Percentiles rank a stretch among this genome's conserved stretches.
These are phyloP conservation scores for Ageneiosus marmoratus DNA, from an alignment of 2,113 vertebrate species.

Conservation along the genomic window DNA sequence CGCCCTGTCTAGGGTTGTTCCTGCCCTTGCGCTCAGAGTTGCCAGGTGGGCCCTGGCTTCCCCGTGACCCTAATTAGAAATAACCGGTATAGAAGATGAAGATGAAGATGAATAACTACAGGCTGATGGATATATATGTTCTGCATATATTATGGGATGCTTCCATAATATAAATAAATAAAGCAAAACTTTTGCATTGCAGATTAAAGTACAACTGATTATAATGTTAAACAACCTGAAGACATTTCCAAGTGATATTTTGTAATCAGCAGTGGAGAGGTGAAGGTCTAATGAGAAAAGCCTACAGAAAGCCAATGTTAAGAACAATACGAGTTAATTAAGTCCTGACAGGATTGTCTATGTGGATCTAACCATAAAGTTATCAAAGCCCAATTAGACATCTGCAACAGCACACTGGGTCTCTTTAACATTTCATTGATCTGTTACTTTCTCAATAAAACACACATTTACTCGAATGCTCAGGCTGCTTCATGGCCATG, in stretches of 20 bases:
- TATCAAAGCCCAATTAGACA: conserved; percentile 36
- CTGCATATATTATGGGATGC: background rate
- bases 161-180: background rate
- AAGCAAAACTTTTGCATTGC: background rate
- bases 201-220: conserved; percentile 15
- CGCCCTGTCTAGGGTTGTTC: too few relatives aligned
- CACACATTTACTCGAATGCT: conserved; percentile 16
- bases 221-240: conserved; percentile 1
- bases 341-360: conserved; percentile 1
- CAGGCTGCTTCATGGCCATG: background rate
- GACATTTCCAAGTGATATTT: conserved; percentile 24
- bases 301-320: conserved; percentile 12
- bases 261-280: conserved; percentile 13
- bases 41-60: too few relatives aligned
- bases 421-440: conserved; percentile 15
- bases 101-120: too few relatives aligned
- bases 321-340: conserved; percentile 44
- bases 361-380: conserved; percentile 25
- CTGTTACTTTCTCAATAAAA: conserved; percentile 12
- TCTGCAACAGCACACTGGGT: conserved; percentile 25
- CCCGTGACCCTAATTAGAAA: too few relatives aligned
- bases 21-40: too few relatives aligned
- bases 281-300: conserved; percentile 20
- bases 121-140: background rate
- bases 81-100: too few relatives aligned